Percentiles rank a stretch among this genome's conserved stretches.
These are phyloP conservation scores for Aphelenchoides fujianensis DNA, from an alignment of 1,140 invertebrate genomes.

Conservation along the genomic window DNA sequence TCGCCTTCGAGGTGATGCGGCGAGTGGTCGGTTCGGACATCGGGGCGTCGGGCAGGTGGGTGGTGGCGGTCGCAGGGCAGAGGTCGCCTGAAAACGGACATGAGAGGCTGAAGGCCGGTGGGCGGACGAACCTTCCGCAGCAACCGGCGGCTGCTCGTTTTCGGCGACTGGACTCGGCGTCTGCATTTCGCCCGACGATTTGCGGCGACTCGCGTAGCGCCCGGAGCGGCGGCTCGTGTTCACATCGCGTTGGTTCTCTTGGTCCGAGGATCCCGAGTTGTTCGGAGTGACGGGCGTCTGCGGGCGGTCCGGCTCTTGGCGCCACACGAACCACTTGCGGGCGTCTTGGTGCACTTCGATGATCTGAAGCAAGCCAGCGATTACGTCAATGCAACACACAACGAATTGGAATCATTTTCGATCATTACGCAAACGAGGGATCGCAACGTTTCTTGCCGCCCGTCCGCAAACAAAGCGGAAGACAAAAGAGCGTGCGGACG, in stretches of 20 bases:
- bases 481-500: background rate
- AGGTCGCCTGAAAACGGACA: background rate
- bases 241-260: background rate
- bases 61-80: background rate
- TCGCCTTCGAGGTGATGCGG: background rate
- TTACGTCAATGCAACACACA: background rate
- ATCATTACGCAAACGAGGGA: background rate
- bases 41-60: background rate
- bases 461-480: background rate
- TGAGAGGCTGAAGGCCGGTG: background rate
- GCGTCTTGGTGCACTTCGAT: background rate
- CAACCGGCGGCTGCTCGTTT: background rate
- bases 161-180: background rate
- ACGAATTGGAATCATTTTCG: too few species aligned
- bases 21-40: background rate
- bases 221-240: background rate
- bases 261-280: background rate
- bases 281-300: background rate
- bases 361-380: background rate
- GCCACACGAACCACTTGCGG: conserved; percentile 4
- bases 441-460: background rate
- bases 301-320: background rate
- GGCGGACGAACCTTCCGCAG: background rate
- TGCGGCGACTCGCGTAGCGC: background rate
- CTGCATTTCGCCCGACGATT: background rate